Conservation (phyloP, 37 sponge, comb jelly and placozoan species). For the Ianthella basta region DNA sequence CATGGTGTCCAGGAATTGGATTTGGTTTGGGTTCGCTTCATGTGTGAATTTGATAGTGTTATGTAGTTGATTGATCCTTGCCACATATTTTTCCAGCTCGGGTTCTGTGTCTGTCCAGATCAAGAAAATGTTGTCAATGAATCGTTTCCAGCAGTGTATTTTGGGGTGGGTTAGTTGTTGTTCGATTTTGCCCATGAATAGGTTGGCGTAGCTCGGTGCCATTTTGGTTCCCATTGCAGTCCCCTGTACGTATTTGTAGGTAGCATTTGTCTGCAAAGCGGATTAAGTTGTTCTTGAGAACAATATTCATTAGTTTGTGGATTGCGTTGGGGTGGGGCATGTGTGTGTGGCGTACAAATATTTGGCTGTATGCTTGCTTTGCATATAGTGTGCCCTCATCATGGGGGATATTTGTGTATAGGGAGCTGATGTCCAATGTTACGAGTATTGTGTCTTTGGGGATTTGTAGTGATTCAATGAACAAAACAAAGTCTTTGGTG, state of each 20-base stretch:
- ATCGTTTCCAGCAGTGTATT: slow-evolving; percentile 28
- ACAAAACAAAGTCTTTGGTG: slow-evolving; percentile 22
- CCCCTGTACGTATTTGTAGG: slow-evolving; percentile 41
- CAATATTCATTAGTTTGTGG: neutral
- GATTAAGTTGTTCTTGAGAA: slow-evolving; percentile 39
- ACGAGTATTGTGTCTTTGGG: slow-evolving; percentile 4
- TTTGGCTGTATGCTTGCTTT: too few species aligned
- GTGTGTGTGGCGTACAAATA: too few species aligned
- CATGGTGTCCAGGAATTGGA: too few species aligned
- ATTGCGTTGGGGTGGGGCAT: neutral
- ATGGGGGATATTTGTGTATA: slow-evolving; percentile 46
- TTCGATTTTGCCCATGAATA: slow-evolving; percentile 43
- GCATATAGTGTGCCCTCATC: slow-evolving; percentile 18
- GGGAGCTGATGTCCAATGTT: slow-evolving; percentile 36
- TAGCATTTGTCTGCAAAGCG: slow-evolving; percentile 23
- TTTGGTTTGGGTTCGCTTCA: too few species aligned
- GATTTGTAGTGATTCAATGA: neutral
- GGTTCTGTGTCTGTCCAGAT: slow-evolving; percentile 29
- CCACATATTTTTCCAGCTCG: too few species aligned
- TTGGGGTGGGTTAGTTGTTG: neutral
- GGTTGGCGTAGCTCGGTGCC: slow-evolving; percentile 45
- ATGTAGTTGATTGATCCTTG: too few species aligned
- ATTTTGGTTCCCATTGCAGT: slow-evolving; percentile 50
- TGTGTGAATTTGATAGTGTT: too few species aligned
- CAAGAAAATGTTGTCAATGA: slow-evolving; percentile 40